These are phyloP conservation scores for Trypoxylus dichotomus DNA, from an alignment of 1,140 invertebrate genomes.

Conservation along the genomic window DNA sequence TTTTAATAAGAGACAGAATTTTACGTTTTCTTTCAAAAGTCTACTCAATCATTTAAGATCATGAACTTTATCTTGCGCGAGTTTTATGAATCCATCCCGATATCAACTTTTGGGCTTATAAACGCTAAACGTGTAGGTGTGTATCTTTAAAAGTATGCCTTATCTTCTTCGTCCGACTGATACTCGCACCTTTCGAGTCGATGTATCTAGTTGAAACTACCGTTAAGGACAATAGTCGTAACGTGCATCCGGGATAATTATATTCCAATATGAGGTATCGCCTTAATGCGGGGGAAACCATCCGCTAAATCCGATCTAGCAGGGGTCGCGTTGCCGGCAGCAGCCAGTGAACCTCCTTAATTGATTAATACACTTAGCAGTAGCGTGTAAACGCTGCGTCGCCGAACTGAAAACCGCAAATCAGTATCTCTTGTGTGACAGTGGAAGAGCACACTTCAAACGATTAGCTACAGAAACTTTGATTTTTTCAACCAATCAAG, in stretches of 20 bases:
- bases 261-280: conserved; percentile 8
- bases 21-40: too few species aligned
- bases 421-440: conserved; percentile 16
- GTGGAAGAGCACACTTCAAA: conserved; percentile 13
- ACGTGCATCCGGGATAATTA: conserved; percentile 13
- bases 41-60: too few species aligned
- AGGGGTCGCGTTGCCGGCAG: conserved; percentile 3
- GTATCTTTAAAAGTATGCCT: background rate
- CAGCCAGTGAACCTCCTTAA: conserved; percentile 16
- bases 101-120: too few species aligned
- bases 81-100: too few species aligned
- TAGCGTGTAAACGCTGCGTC: conserved; percentile 11
- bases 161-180: background rate
- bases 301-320: conserved; percentile 19
- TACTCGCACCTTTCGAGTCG: background rate
- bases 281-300: conserved; percentile 1
- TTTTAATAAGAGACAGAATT: too few species aligned
- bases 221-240: conserved; percentile 1
- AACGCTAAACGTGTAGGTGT: too few species aligned
- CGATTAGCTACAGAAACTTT: background rate
- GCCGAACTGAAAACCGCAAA: conserved; percentile 21
- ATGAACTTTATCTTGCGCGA: too few species aligned
- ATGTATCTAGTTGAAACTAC: background rate
- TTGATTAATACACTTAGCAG: conserved; percentile 24
- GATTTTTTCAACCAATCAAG: background rate